phyloP scores from a whole-genome alignment of 2,888 invertebrate genomes.

The Incurvaria masculella region DNA sequence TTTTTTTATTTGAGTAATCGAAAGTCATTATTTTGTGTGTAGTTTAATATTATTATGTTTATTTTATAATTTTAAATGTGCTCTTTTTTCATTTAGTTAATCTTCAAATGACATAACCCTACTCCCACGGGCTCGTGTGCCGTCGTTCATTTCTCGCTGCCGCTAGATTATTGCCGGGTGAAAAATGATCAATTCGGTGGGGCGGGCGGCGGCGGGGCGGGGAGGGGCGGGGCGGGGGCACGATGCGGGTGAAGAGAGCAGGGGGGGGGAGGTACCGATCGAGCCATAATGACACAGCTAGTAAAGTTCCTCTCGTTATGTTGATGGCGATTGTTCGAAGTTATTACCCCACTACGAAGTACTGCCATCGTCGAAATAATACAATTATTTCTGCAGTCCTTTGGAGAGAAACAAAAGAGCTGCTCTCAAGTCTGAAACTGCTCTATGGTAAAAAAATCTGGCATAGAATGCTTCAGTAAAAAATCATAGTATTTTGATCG shows the following conservation, averaged over 20 bases:
- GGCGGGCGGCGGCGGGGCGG: too few species aligned
- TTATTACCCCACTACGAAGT: background rate
- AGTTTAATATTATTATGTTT: too few species aligned
- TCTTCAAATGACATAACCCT: background rate
- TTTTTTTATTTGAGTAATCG: too few species aligned
- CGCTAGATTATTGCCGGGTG: constrained; percentile 1
- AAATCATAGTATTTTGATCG: too few species aligned
- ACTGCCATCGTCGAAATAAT: background rate
- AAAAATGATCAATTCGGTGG: background rate
- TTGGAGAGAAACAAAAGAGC: background rate
- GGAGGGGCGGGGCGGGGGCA: constrained; percentile 14
- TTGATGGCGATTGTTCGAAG: background rate
- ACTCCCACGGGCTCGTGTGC: background rate
- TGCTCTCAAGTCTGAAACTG: background rate
- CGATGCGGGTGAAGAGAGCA: constrained; percentile 21
- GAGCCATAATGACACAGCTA: constrained; percentile 28
- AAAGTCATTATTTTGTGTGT: too few species aligned
- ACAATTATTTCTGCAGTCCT: background rate
- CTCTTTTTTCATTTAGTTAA: too few species aligned
- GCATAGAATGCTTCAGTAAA: too few species aligned
- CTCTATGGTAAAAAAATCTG: too few species aligned
- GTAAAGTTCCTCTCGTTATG: constrained; percentile 30
- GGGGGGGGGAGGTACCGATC: constrained; percentile 26
- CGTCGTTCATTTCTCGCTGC: background rate
- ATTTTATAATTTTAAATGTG: too few species aligned